These are phyloP conservation scores for Argyrosomus japonicus DNA, from an alignment of 2,113 vertebrate genomes.

Conservation along the genomic window DNA sequence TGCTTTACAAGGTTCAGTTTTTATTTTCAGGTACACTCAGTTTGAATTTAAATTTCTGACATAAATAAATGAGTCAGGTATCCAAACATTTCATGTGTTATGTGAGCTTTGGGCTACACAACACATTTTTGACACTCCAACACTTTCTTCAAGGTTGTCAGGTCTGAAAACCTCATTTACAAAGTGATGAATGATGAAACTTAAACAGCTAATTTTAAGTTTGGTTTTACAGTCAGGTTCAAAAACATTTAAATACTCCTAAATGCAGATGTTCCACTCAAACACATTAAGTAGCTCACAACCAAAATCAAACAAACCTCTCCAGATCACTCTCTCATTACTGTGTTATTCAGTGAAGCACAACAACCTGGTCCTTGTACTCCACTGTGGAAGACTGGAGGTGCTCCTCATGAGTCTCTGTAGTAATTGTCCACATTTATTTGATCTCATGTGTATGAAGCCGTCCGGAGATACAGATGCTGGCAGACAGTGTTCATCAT, in stretches of 20 bases:
- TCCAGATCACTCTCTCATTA: slow-evolving; percentile 34
- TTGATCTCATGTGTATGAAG: slow-evolving; percentile 17
- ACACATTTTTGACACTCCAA: too few species aligned
- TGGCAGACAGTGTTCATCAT: slow-evolving; percentile 63
- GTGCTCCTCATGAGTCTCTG: slow-evolving; percentile 24
- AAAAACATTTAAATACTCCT: slow-evolving; percentile 4
- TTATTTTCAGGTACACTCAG: too few species aligned
- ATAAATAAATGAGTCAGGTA: too few species aligned
- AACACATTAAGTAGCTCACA: slow-evolving; percentile 10
- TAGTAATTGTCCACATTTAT: slow-evolving; percentile 39
- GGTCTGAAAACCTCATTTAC: not conserved
- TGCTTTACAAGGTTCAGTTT: too few species aligned
- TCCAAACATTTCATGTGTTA: too few species aligned
- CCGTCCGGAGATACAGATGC: slow-evolving; percentile 61
- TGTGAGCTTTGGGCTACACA: too few species aligned
- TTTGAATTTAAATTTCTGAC: too few species aligned
- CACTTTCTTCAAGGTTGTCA: too few species aligned
- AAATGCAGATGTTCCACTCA: slow-evolving; percentile 28
- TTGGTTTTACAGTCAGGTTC: not conserved
- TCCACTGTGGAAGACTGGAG: not conserved
- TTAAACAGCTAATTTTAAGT: not conserved
- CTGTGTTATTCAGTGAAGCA: slow-evolving; percentile 2
- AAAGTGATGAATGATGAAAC: not conserved
- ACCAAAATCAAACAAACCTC: slow-evolving; percentile 39
- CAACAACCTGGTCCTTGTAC: slow-evolving; percentile 17